Evolutionary conservation across 2,797 vertebrate genomes (phyloP).

Genomic region (Falco cherrug): DNA sequence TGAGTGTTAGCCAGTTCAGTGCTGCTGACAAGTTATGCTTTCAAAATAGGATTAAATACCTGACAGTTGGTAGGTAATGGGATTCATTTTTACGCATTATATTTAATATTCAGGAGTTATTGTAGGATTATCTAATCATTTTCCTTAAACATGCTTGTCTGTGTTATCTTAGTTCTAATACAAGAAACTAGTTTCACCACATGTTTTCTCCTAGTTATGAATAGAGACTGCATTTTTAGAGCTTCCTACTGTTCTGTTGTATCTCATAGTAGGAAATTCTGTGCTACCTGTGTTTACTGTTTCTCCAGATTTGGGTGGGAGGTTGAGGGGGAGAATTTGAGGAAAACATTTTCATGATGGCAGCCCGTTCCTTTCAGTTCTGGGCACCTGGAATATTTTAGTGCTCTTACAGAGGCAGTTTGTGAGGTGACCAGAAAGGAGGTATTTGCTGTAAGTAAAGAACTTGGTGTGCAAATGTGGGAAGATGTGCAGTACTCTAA

Average conservation of each 20-base stretch:
- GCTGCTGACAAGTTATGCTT: background rate
- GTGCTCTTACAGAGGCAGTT: background rate
- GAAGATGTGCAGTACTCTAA: background rate
- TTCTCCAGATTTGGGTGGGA: background rate
- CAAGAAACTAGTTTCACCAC: background rate
- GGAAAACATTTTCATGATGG: background rate
- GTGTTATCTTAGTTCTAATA: background rate
- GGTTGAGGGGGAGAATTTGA: background rate
- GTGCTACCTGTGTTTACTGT: background rate
- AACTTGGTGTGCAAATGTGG: background rate
- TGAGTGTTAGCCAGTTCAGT: background rate
- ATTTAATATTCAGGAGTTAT: background rate
- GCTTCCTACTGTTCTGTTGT: background rate
- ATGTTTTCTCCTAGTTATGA: background rate
- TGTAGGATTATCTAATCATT: background rate
- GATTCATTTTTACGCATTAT: background rate
- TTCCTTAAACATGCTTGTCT: background rate
- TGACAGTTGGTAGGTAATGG: background rate
- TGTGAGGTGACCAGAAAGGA: background rate
- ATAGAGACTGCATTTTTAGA: background rate
- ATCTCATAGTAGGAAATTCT: background rate
- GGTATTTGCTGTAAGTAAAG: background rate
- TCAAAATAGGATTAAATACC: background rate
- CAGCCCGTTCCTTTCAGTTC: background rate
- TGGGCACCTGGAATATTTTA: background rate